phyloP scores from a whole-genome alignment of 2,888 invertebrate species.

The Nezara viridula region DNA sequence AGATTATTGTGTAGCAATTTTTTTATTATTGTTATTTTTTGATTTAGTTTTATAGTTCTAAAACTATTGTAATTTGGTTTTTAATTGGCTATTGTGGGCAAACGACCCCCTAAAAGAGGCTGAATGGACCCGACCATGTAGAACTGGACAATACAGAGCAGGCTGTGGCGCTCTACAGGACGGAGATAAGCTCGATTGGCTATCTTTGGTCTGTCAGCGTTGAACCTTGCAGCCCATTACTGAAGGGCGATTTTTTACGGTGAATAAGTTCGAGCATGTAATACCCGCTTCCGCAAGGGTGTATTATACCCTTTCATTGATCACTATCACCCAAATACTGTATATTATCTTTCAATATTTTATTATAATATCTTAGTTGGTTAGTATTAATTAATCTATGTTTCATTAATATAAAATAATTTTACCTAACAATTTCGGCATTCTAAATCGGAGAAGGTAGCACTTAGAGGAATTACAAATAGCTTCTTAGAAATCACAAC shows the following conservation, averaged over 20 bases:
- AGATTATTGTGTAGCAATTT: too few species aligned
- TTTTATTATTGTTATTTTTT: too few species aligned
- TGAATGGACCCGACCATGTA: constrained; percentile 1
- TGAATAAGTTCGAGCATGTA: neutral
- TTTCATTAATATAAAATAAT: too few species aligned
- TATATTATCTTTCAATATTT: neutral
- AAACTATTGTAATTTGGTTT: neutral
- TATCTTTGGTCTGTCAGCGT: constrained; percentile 11
- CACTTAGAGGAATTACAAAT: too few species aligned
- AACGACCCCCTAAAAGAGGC: neutral
- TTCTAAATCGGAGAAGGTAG: too few species aligned
- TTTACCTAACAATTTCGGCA: too few species aligned
- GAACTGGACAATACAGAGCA: neutral
- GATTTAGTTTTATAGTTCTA: too few species aligned
- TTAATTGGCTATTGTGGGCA: neutral
- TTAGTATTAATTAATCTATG: too few species aligned
- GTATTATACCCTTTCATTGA: neutral
- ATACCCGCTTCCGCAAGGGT: neutral
- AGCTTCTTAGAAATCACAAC: too few species aligned
- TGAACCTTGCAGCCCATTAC: neutral
- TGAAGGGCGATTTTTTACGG: neutral
- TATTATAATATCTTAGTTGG: too few species aligned
- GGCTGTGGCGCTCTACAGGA: neutral
- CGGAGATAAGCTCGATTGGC: constrained; percentile 42
- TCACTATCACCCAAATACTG: neutral